Conservation (phyloP, 2,113 vertebrate genomes). For the Grallaria varia region DNA sequence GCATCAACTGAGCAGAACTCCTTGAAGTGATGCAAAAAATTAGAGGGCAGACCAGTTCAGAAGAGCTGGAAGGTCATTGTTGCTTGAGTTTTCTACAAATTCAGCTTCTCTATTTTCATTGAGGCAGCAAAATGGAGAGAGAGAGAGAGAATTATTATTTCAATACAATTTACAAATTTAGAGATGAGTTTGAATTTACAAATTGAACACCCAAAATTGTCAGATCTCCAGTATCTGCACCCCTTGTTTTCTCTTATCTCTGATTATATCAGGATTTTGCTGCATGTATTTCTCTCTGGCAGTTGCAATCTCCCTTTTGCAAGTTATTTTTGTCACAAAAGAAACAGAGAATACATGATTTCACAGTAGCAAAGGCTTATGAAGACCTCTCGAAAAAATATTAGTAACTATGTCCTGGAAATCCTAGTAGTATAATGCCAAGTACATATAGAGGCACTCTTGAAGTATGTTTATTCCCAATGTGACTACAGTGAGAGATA, state of each 20-base stretch:
- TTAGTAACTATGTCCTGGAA: not conserved
- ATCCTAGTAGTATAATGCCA: not conserved
- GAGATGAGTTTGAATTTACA: conserved; percentile 9
- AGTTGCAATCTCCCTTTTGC: not conserved
- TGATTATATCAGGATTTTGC: not conserved
- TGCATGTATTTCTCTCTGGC: not conserved
- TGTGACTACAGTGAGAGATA: not conserved
- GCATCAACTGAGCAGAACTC: not conserved
- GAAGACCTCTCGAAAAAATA: not conserved
- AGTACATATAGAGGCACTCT: not conserved
- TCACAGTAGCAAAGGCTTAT: not conserved
- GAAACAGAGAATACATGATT: not conserved
- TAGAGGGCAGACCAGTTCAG: conserved; percentile 16
- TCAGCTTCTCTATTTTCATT: conserved; percentile 42
- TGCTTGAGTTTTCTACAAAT: conserved; percentile 49
- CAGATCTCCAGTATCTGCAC: not conserved
- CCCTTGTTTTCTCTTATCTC: not conserved
- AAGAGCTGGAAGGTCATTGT: conserved; percentile 22
- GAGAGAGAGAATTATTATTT: conserved; percentile 49
- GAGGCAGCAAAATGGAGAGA: conserved; percentile 24
- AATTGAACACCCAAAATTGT: not conserved
- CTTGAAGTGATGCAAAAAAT: conserved; percentile 23
- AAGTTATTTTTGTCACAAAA: not conserved
- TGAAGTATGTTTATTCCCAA: not conserved
- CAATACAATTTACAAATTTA: conserved; percentile 2